Evolutionary conservation across 2,888 invertebrate species (phyloP), one percentile per base, ranked within the genome.

Genomic region (Fissipunctia ypsillon): DNA sequence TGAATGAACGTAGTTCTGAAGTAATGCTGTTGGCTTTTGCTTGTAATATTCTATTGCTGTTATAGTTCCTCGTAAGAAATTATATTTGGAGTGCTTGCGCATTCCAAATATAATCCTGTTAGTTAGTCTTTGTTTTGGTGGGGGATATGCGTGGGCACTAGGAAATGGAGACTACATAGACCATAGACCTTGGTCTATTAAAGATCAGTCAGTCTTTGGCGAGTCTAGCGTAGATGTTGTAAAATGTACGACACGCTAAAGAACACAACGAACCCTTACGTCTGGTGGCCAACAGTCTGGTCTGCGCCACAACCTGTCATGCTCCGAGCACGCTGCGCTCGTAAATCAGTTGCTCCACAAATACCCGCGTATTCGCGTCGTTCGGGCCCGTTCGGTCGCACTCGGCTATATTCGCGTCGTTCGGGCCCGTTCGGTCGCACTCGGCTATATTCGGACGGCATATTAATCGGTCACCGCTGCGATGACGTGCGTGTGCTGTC

Each of bases 261-360:
- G 31, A 41, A n/a, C 38, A 43, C 81, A 57, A 50, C 25, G 28
- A 43, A 43, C 54, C 43, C 50, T 45, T 22, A 28, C 41, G 7
- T 31, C 45, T 60, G 48, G 28, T 48, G 43, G 45, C 43, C 50
- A 61, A 57, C 45, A 57, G n/a, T n/a, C 52, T n/a, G 50, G 60
- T 38, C 10, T 25, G n/a, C 31, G 61, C 22, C 54, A 38, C 28
- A 54, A 56, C 25, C 52, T 61, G 65, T 61, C 79, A 60, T 80
- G 66, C 52, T 31, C 3, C 35, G 52, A 54, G 31, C 63, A 76
- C 54, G 48, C 59, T 64, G 59, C 50, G 64, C 54, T 41, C 60
- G 38, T 78, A 70, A 83, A 78, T 78, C 72, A 65, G 43, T 56
- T 54, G 60, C 14, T 71, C 83, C 83, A 60, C 38, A 78, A 79